A percentile compares a stretch with the other conserved stretches of the same genome.
phyloP scores from a whole-genome alignment of 2,888 invertebrate genomes.

The Minunthozetes semirufus region DNA sequence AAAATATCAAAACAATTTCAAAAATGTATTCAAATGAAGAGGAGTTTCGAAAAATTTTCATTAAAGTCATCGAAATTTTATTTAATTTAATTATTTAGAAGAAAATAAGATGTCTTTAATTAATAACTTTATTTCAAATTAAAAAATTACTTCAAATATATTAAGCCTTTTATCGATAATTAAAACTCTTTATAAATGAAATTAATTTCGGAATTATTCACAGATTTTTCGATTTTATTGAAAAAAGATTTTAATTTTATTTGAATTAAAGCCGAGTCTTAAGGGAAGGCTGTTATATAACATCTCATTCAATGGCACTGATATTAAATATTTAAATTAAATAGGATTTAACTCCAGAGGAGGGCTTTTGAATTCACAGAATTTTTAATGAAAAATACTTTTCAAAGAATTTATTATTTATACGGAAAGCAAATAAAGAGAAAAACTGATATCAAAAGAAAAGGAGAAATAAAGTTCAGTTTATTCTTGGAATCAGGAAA shows the following conservation, averaged over 20 bases:
- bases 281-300: not conserved
- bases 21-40: no score
- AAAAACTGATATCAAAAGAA: not conserved
- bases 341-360: slow-evolving; percentile 1
- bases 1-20: no score
- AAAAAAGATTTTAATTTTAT: not conserved
- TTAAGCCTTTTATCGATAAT: not conserved
- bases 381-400: not conserved
- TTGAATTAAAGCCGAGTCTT: not conserved
- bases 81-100: no score
- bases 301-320: not conserved
- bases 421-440: not conserved
- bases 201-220: not conserved
- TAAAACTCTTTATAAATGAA: not conserved
- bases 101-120: no score
- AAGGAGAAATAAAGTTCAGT: not conserved
- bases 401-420: slow-evolving; percentile 5
- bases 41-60: no score
- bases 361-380: not conserved
- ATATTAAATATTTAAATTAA: slow-evolving; percentile 22
- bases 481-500: not conserved
- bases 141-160: no score
- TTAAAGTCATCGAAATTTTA: no score
- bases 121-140: no score
- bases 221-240: not conserved